A percentile compares a stretch with the other conserved stretches of the same genome.
Conservation (phyloP, 2,113 vertebrate species). For the Tinamus guttatus region DNA sequence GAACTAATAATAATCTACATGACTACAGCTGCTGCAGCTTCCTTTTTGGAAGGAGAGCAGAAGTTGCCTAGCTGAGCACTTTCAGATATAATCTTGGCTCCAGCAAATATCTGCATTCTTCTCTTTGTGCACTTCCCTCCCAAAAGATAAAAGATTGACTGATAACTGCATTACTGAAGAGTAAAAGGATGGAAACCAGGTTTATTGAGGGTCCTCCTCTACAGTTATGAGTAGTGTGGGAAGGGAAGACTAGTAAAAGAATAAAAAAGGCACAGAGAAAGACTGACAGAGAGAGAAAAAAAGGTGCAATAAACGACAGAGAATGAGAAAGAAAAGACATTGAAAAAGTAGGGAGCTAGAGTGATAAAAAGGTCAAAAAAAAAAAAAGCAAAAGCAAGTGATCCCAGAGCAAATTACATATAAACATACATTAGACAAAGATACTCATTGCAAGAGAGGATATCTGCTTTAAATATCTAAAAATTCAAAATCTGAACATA, state of each 20-base stretch:
- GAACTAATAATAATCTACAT: too few species aligned
- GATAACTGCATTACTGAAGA: neutral
- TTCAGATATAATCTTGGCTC: neutral
- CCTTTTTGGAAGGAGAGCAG: too few species aligned
- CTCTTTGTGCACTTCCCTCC: neutral
- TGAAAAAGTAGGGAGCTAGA: neutral
- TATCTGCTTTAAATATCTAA: neutral
- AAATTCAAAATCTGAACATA: neutral
- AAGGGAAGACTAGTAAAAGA: neutral
- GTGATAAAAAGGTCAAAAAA: neutral
- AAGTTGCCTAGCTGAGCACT: neutral
- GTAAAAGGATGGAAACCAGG: neutral
- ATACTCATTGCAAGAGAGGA: neutral
- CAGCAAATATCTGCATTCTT: neutral
- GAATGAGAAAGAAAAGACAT: neutral
- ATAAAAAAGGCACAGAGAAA: neutral
- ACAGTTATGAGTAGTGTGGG: neutral
- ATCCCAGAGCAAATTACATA: neutral
- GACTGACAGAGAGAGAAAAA: neutral
- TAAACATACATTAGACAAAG: neutral
- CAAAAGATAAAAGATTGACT: neutral
- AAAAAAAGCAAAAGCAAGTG: neutral
- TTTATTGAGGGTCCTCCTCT: neutral
- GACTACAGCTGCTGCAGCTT: too few species aligned
- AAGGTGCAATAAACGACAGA: neutral